Conservation (phyloP, 2,888 invertebrate species). For the Tetragnatha montana region DNA sequence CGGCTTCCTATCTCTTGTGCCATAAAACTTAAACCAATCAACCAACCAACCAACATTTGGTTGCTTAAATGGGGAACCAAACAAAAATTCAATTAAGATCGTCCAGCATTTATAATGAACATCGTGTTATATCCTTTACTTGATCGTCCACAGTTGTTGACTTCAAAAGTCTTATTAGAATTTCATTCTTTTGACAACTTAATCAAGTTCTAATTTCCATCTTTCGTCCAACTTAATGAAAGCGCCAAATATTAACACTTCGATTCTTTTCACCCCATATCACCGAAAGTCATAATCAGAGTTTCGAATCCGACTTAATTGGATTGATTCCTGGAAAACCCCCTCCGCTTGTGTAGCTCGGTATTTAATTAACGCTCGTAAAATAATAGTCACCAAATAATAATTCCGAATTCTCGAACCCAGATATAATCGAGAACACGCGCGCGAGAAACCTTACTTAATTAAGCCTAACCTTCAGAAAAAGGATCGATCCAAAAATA, state of each 20-base stretch:
- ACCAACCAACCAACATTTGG: no score
- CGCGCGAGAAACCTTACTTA: background rate
- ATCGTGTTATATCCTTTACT: no score
- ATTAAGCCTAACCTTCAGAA: background rate
- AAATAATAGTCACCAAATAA: background rate
- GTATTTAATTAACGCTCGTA: background rate
- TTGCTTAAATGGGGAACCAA: no score
- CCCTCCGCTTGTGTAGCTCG: background rate
- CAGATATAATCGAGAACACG: background rate
- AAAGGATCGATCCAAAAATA: background rate
- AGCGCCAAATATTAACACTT: background rate
- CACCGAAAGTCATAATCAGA: background rate
- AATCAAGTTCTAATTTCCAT: background rate
- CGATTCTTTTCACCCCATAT: background rate
- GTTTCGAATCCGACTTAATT: background rate
- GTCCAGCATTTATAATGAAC: no score
- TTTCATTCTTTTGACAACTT: background rate
- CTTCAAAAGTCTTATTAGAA: background rate
- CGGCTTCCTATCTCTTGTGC: no score
- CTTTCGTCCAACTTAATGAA: background rate
- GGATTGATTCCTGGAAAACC: background rate
- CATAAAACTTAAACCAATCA: no score
- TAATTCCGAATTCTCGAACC: background rate
- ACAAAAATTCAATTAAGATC: no score
- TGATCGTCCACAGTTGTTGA: no score